Evolutionary conservation across 2,113 vertebrate species (phyloP), one percentile per base, ranked within the genome.

Genomic region (Percopsis transmontana): DNA sequence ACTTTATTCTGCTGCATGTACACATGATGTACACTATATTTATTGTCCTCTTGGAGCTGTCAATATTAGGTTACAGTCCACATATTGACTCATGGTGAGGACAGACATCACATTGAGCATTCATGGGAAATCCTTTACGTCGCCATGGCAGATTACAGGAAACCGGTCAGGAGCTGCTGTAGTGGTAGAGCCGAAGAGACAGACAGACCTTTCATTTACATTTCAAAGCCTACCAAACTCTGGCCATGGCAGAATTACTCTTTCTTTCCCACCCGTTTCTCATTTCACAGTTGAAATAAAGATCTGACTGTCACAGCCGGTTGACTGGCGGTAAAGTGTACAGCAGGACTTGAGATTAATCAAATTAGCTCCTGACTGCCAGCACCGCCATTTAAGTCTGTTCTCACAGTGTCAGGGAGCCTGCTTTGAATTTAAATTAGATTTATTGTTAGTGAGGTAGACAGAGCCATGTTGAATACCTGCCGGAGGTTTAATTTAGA

Each of bases 171-270:
- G 11, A 23, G 50, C 5, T 52, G 20, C 20, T 52, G 18, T 38
- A 38, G 40, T 19, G n/a, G 44, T 1, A 45, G 11, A 5, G 42
- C 21, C 23, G 5, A 6, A 55, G 23, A 20, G n/a, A 51, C 48
- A 45, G 9, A 45, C 60, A 16, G 38, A 23, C 54, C 56, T 68
- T 47, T 15, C 52, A 75, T 82, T 77, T 83, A 63, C 73, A 81
- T 77, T 79, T 81, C 70, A 77, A 72, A 75, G 76, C 53, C 69
- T 5, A 15, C 52, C 24, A 59, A 71, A 56, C 69, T 68, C 57
- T 76, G 54, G 68, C 20, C 13, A 3, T n/a, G 53, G 41, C 38
- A 47, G 61, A 65, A 81, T 50, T 9, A 71, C 59, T 62, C 57
- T 67, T 73, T 63, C 57, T 60, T 74, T 60, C n/a, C 27, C 72